Evolutionary conservation across 2,888 invertebrate genomes (phyloP).

Genomic region (Hipparchia sbordonii): DNA sequence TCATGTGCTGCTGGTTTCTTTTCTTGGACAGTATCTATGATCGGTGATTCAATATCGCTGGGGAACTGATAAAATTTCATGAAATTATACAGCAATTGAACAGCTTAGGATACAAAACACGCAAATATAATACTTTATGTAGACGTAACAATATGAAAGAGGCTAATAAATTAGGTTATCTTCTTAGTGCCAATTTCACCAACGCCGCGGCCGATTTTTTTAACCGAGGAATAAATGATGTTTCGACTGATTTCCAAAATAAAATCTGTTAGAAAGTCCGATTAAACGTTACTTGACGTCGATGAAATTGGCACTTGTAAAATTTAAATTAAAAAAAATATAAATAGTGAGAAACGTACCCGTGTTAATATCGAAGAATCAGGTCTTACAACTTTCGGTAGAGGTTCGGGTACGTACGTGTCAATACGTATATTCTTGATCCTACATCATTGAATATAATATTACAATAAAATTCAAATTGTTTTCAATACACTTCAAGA

Average conservation of each 20-base stretch:
- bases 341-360: constrained; percentile 18
- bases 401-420: constrained; percentile 37
- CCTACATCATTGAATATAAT: constrained; percentile 46
- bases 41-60: constrained; percentile 26
- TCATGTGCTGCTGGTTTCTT: constrained; percentile 58
- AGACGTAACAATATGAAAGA: too few species aligned
- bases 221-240: too few species aligned
- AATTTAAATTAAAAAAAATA: neutral
- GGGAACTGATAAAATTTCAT: constrained; percentile 30
- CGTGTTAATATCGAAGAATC: constrained; percentile 33
- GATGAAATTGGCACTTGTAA: neutral
- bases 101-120: too few species aligned
- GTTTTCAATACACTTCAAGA: neutral
- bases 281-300: too few species aligned
- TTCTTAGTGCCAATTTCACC: too few species aligned
- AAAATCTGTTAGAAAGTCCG: too few species aligned
- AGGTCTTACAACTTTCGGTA: constrained; percentile 25
- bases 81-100: neutral
- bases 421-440: constrained; percentile 63
- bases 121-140: too few species aligned
- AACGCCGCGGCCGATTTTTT: too few species aligned
- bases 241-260: too few species aligned
- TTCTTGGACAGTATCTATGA: constrained; percentile 38
- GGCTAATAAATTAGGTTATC: too few species aligned
- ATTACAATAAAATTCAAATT: neutral